These are phyloP conservation scores for Halocynthia roretzi DNA, from an alignment of 23 tunicate genomes.

Conservation along the genomic window DNA sequence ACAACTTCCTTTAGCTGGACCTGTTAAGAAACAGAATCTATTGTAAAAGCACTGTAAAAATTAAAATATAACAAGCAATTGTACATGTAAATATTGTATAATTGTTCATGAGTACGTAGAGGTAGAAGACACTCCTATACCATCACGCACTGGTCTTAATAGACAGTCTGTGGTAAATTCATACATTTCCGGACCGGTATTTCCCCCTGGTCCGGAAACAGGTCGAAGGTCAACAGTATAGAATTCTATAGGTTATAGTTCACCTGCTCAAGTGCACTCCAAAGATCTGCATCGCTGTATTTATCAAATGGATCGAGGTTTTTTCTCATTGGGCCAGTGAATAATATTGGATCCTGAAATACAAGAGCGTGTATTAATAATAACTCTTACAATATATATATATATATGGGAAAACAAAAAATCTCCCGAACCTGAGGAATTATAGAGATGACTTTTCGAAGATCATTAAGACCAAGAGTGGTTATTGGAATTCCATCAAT, in stretches of 20 bases:
- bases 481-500: conserved; percentile 51
- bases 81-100: not conserved
- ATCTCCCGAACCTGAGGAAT: conserved; percentile 39
- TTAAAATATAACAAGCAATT: not conserved
- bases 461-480: conserved; percentile 32
- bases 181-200: not conserved
- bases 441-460: conserved; percentile 42
- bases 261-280: conserved; percentile 80
- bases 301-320: conserved; percentile 66
- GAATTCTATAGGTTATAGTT: not conserved
- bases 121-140: not conserved
- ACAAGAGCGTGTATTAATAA: not conserved
- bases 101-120: not conserved
- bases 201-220: not conserved
- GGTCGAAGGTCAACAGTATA: not conserved
- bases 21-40: conserved; percentile 8
- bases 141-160: not conserved
- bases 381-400: not conserved
- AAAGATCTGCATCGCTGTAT: conserved; percentile 69
- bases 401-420: not conserved
- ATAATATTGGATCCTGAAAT: conserved; percentile 82
- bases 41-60: not conserved
- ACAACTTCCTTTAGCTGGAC: conserved; percentile 70
- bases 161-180: not conserved
- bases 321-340: conserved; percentile 70